A percentile compares a stretch with the other conserved stretches of the same genome.
Conservation (phyloP, 2,888 invertebrate genomes). For the Lasiommata megera region DNA sequence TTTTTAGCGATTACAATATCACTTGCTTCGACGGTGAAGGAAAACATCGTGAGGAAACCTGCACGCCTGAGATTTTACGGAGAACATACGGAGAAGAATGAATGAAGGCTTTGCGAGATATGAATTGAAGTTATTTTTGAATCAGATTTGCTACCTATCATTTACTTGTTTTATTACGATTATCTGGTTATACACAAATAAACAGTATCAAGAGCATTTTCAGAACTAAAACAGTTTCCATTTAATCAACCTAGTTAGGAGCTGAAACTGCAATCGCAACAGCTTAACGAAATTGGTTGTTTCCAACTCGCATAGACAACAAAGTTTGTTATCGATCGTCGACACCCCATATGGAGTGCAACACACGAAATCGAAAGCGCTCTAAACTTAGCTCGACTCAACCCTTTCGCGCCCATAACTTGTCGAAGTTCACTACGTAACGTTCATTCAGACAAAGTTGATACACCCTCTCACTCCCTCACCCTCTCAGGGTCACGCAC, state of each 20-base stretch:
- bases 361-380: constrained; percentile 69
- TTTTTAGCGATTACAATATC: no score
- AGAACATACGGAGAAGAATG: no score
- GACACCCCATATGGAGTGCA: constrained; percentile 63
- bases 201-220: no score
- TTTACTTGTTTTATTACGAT: no score
- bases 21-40: no score
- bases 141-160: no score
- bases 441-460: constrained; percentile 60
- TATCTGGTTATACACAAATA: no score
- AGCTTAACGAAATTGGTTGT: constrained; percentile 45
- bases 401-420: constrained; percentile 69
- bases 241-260: constrained; percentile 1
- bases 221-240: neutral
- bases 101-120: no score
- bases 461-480: constrained; percentile 59
- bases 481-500: constrained; percentile 61
- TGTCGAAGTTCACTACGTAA: constrained; percentile 67
- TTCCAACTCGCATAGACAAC: constrained; percentile 47
- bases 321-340: constrained; percentile 63
- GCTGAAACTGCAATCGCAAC: constrained; percentile 24
- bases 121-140: no score
- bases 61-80: no score
- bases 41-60: no score
- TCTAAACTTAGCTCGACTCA: constrained; percentile 63